Percentiles rank a stretch among this genome's conserved stretches.
These are phyloP conservation scores for Drosophila mayri DNA, from an alignment of 1,140 invertebrate genomes.

Conservation along the genomic window DNA sequence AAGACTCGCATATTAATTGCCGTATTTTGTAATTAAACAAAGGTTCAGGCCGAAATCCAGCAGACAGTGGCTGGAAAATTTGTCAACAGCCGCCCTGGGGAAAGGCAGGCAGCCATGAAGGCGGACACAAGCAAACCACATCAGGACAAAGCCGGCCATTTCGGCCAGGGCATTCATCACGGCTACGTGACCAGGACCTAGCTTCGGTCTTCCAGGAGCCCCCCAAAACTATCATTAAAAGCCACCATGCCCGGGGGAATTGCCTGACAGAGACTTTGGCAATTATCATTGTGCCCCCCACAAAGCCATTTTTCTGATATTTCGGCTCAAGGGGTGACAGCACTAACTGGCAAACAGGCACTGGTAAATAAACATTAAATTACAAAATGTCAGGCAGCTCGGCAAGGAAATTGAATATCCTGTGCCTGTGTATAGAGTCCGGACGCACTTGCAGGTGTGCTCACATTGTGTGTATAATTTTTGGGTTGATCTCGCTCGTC, in stretches of 20 bases:
- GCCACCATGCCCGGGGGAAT: slow-evolving; percentile 30
- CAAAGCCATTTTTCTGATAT: slow-evolving; percentile 9
- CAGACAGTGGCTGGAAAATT: slow-evolving; percentile 47
- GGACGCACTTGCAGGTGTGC: not conserved
- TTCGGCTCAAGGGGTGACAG: slow-evolving; percentile 16
- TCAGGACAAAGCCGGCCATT: not conserved
- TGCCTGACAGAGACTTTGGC: slow-evolving; percentile 31
- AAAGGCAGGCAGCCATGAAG: not conserved
- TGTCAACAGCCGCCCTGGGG: slow-evolving; percentile 52
- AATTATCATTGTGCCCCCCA: slow-evolving; percentile 48
- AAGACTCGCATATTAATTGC: slow-evolving; percentile 56
- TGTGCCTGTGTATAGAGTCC: slow-evolving; percentile 11
- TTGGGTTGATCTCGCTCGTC: not conserved
- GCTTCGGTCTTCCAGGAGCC: not conserved
- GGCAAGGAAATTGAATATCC: slow-evolving; percentile 72
- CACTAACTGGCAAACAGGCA: slow-evolving; percentile 19
- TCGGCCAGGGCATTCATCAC: slow-evolving; percentile 53
- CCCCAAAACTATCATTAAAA: slow-evolving; percentile 51
- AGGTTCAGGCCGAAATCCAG: slow-evolving; percentile 42
- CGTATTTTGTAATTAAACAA: slow-evolving; percentile 69
- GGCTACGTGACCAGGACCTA: slow-evolving; percentile 56
- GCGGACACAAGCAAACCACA: not conserved
- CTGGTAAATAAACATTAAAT: slow-evolving; percentile 52
- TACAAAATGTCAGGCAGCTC: slow-evolving; percentile 34
- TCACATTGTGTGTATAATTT: slow-evolving; percentile 11